These are phyloP conservation scores for Mythimna impura DNA, from an alignment of 2,888 invertebrate species.

Conservation along the genomic window DNA sequence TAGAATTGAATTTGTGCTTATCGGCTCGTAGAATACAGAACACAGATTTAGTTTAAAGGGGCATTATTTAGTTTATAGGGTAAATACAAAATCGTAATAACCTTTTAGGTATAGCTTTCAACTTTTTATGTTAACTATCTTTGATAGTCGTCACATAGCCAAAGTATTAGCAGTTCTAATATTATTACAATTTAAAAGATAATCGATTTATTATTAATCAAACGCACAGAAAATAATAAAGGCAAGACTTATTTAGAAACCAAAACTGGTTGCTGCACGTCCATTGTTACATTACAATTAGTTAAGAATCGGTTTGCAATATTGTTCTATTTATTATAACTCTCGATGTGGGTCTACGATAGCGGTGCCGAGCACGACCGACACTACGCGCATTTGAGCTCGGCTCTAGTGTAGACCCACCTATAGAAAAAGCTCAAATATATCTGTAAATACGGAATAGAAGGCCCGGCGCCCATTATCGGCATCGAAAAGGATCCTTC, in stretches of 20 bases:
- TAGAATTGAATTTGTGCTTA: neutral
- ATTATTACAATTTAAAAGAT: neutral
- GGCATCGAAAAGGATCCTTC: too few species aligned
- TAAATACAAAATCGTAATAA: neutral
- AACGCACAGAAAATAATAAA: neutral
- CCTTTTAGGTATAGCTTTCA: neutral
- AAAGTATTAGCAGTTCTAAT: conserved; percentile 1
- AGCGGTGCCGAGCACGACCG: too few species aligned
- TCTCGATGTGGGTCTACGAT: neutral
- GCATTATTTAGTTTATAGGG: neutral
- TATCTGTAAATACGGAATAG: conserved; percentile 4
- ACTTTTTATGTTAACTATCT: neutral
- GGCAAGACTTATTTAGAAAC: neutral
- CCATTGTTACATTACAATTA: conserved; percentile 1
- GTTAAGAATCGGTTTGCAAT: conserved; percentile 12
- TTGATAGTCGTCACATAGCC: neutral
- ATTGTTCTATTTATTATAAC: conserved; percentile 20
- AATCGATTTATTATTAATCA: neutral
- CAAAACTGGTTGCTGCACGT: neutral
- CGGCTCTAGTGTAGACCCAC: too few species aligned
- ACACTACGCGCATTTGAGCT: too few species aligned
- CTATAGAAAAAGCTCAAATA: conserved; percentile 27
- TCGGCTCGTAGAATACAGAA: neutral
- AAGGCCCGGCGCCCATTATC: neutral
- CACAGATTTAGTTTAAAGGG: neutral